Conservation (phyloP, 1,140 invertebrate genomes). For the Teleopsis dalmanni region DNA sequence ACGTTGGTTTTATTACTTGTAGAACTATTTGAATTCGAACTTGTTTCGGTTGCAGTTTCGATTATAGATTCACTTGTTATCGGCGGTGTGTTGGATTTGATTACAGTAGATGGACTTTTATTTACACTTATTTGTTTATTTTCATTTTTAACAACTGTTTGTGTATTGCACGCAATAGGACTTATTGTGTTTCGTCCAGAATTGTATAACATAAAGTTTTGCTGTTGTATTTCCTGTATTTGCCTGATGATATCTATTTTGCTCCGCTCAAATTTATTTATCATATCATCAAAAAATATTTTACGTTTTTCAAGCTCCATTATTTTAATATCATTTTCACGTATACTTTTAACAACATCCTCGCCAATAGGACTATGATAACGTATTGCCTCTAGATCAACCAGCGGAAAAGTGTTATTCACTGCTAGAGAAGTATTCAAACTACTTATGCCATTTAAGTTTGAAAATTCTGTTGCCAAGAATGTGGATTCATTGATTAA, state of each 20-base stretch:
- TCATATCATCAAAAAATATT: slow-evolving; percentile 36
- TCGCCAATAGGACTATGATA: slow-evolving; percentile 12
- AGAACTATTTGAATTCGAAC: no score
- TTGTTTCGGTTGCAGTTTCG: no score
- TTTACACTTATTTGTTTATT: no score
- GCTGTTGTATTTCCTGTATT: slow-evolving; percentile 31
- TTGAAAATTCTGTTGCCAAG: background rate
- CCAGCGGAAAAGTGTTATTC: slow-evolving; percentile 8
- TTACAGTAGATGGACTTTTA: no score
- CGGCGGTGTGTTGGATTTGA: no score
- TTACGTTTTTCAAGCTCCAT: slow-evolving; percentile 34
- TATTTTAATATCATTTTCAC: slow-evolving; percentile 33
- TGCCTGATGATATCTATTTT: slow-evolving; percentile 30
- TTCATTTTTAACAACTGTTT: no score
- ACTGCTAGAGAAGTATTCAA: no score
- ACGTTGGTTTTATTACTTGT: no score
- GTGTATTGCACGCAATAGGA: no score
- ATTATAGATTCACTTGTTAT: no score
- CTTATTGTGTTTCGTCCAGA: background rate
- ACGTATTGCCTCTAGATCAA: slow-evolving; percentile 10
- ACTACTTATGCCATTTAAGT: background rate
- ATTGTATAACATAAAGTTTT: slow-evolving; percentile 30
- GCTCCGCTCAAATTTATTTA: slow-evolving; percentile 35
- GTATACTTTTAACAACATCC: slow-evolving; percentile 20
- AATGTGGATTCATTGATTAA: no score